These are phyloP conservation scores for Platycheirus rosarum DNA, from an alignment of 2,888 invertebrate genomes.

Conservation along the genomic window DNA sequence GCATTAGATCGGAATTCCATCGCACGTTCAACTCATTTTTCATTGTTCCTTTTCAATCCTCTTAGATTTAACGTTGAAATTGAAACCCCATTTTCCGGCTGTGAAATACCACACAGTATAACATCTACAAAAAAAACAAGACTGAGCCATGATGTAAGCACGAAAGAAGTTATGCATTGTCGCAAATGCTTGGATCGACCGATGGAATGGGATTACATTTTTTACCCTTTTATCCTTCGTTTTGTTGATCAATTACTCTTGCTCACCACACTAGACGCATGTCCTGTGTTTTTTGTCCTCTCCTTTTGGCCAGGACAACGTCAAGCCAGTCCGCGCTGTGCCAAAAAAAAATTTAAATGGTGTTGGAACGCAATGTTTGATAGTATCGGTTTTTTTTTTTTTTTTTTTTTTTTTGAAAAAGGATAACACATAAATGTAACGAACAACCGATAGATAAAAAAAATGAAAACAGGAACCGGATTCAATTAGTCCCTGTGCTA, in stretches of 20 bases:
- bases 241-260: constrained; percentile 38
- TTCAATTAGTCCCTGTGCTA: constrained; percentile 29
- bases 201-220: constrained; percentile 30
- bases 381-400: constrained; percentile 3
- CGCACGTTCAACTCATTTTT: constrained; percentile 30
- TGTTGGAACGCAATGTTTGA: constrained; percentile 28
- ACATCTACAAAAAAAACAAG: constrained; percentile 9
- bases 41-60: constrained; percentile 7
- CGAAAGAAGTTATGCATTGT: constrained; percentile 19
- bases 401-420: not conserved
- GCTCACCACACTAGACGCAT: constrained; percentile 8
- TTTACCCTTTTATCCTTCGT: constrained; percentile 11
- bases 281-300: not conserved
- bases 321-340: not conserved
- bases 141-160: constrained; percentile 6
- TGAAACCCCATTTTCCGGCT: constrained; percentile 14
- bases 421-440: constrained; percentile 1
- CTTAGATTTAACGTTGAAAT: constrained; percentile 9
- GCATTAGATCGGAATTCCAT: constrained; percentile 40
- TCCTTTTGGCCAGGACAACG: no score
- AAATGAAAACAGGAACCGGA: constrained; percentile 17
- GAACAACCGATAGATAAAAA: not conserved
- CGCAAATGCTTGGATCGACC: constrained; percentile 6
- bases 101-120: constrained; percentile 16
- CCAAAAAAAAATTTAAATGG: constrained; percentile 27